These are phyloP conservation scores for Argynnis bischoffii DNA, from an alignment of 2,888 invertebrate genomes.

Conservation along the genomic window DNA sequence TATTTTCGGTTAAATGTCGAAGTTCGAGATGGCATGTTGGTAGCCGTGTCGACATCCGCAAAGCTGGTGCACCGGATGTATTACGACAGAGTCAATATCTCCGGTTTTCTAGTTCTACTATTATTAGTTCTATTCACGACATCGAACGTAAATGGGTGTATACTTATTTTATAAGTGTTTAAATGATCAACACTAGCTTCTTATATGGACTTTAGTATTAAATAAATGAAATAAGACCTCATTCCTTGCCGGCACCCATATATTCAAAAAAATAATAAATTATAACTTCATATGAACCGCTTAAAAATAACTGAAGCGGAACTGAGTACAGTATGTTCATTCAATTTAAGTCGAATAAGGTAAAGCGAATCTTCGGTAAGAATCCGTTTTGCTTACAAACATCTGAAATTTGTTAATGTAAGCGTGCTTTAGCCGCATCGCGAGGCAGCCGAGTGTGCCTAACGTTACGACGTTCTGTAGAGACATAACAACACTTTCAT, in stretches of 20 bases:
- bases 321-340: neutral
- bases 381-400: constrained; percentile 41
- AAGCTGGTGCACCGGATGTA: constrained; percentile 58
- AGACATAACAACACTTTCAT: constrained; percentile 43
- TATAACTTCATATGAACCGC: neutral
- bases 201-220: too few relatives aligned
- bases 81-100: constrained; percentile 46
- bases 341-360: constrained; percentile 15
- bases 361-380: constrained; percentile 42
- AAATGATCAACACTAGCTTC: too few relatives aligned
- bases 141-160: constrained; percentile 1
- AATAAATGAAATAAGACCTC: too few relatives aligned
- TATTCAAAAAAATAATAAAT: too few relatives aligned
- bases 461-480: constrained; percentile 34
- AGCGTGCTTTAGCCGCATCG: constrained; percentile 41
- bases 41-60: constrained; percentile 57
- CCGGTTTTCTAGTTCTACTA: constrained; percentile 26
- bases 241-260: too few relatives aligned
- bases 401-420: constrained; percentile 44
- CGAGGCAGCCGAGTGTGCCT: constrained; percentile 43
- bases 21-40: constrained; percentile 46
- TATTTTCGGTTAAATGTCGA: constrained; percentile 29
- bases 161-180: neutral
- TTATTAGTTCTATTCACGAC: constrained; percentile 21
- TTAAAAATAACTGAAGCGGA: constrained; percentile 8